phyloP scores from a whole-genome alignment of 2,113 vertebrate species.

The Pogona vitticeps region DNA sequence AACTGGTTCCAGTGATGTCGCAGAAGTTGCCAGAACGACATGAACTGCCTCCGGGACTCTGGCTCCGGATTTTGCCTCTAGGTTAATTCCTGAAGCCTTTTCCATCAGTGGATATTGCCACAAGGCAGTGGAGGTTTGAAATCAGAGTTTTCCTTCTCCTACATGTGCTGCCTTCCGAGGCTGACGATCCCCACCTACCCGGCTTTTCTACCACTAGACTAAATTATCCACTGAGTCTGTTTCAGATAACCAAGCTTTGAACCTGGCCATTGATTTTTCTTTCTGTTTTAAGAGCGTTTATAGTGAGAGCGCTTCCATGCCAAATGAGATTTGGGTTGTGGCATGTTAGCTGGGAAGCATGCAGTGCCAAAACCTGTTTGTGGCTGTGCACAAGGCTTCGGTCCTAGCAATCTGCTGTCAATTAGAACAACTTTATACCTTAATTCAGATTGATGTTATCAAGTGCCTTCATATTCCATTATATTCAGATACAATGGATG shows the following conservation, averaged over 20 bases:
- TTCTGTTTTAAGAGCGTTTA: slow-evolving; percentile 4
- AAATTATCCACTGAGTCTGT: background rate
- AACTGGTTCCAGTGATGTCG: too few relatives aligned
- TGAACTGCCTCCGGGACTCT: too few relatives aligned
- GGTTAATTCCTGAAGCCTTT: too few relatives aligned
- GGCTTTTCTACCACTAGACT: background rate
- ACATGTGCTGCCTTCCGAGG: too few relatives aligned
- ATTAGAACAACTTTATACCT: background rate
- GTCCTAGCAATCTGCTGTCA: slow-evolving; percentile 16
- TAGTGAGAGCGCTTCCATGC: background rate
- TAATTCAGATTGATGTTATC: slow-evolving; percentile 30
- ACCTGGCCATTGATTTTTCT: background rate
- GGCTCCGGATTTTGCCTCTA: too few relatives aligned
- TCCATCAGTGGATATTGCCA: too few relatives aligned
- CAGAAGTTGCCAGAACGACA: too few relatives aligned
- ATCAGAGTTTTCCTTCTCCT: too few relatives aligned
- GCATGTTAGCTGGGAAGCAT: slow-evolving; percentile 8
- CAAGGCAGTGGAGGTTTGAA: too few relatives aligned
- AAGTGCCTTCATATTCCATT: background rate
- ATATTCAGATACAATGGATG: slow-evolving; percentile 17
- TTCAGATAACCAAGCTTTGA: background rate
- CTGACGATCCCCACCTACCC: too few relatives aligned
- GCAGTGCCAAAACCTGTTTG: background rate
- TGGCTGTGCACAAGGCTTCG: slow-evolving; percentile 11
- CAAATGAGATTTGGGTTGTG: background rate